Conservation (phyloP, 1,140 invertebrate species). For the Drosophila pruinosa region DNA sequence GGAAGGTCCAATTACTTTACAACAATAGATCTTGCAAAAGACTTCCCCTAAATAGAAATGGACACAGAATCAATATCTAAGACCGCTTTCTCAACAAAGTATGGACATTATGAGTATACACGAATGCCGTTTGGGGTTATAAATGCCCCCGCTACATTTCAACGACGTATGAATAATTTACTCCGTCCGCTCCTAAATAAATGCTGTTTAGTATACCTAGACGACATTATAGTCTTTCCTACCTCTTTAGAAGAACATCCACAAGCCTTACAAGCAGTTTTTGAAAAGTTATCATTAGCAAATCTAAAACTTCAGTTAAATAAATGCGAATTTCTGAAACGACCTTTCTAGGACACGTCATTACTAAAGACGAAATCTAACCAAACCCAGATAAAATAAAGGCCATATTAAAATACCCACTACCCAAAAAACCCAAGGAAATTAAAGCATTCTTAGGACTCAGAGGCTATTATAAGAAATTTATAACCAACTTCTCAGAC, state of each 20-base stretch:
- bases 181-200: conserved; percentile 69
- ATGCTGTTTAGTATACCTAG: conserved; percentile 60
- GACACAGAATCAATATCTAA: not conserved
- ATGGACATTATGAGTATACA: conserved; percentile 1
- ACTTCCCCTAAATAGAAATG: conserved; percentile 83
- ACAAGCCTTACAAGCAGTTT: conserved; percentile 68
- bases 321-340: conserved; percentile 49
- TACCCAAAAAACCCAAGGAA: conserved; percentile 44
- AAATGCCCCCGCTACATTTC: conserved; percentile 81
- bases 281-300: conserved; percentile 57
- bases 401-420: conserved; percentile 50
- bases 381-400: conserved; percentile 50
- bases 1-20: conserved; percentile 41
- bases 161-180: conserved; percentile 62
- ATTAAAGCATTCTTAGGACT: conserved; percentile 19
- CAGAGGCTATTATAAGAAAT: conserved; percentile 6
- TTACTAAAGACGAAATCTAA: conserved; percentile 42
- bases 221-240: conserved; percentile 74
- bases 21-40: conserved; percentile 82
- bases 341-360: conserved; percentile 66
- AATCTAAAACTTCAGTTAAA: conserved; percentile 28
- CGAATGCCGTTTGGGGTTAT: conserved; percentile 12
- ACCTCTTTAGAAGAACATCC: conserved; percentile 67
- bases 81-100: not conserved
- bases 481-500: conserved; percentile 7